A percentile compares a stretch with the other conserved stretches of the same genome.
These are phyloP conservation scores for Sinotaia quadrata DNA, from an alignment of 2,888 invertebrate genomes.

Conservation along the genomic window DNA sequence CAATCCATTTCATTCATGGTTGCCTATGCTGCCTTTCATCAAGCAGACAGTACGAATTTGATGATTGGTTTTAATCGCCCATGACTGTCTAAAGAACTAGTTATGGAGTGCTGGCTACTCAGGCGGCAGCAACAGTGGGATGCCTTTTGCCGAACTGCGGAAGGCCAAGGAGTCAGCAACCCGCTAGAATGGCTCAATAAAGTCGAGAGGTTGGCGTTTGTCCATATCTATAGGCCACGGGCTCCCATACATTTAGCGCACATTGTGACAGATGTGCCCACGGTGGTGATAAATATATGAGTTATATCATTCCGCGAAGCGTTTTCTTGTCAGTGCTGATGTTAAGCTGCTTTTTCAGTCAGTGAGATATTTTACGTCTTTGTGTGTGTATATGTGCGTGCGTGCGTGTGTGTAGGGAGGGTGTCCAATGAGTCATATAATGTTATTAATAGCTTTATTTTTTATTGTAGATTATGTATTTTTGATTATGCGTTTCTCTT, in stretches of 20 bases:
- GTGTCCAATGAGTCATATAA: no score
- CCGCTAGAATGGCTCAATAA: constrained; percentile 18
- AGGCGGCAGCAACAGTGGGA: not conserved
- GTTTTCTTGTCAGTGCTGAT: no score
- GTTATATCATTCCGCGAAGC: not conserved
- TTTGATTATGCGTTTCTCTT: no score
- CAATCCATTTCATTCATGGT: no score
- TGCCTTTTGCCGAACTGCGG: constrained; percentile 6
- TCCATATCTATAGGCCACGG: not conserved
- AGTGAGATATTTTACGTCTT: no score
- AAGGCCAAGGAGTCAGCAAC: not conserved
- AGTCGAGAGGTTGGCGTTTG: not conserved
- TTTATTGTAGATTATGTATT: no score
- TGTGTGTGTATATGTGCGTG: no score
- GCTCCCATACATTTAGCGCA: not conserved
- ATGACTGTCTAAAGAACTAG: not conserved
- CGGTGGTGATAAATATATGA: constrained; percentile 8
- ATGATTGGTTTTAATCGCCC: not conserved
- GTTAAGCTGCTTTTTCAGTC: no score
- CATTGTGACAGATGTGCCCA: constrained; percentile 11
- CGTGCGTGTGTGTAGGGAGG: no score
- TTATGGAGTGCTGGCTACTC: not conserved
- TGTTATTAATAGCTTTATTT: no score
- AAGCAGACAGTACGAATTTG: not conserved
- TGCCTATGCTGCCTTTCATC: no score